Base-by-base conservation (phyloP, 2,113 vertebrate genomes). In the Carollia perspicillata region DNA sequence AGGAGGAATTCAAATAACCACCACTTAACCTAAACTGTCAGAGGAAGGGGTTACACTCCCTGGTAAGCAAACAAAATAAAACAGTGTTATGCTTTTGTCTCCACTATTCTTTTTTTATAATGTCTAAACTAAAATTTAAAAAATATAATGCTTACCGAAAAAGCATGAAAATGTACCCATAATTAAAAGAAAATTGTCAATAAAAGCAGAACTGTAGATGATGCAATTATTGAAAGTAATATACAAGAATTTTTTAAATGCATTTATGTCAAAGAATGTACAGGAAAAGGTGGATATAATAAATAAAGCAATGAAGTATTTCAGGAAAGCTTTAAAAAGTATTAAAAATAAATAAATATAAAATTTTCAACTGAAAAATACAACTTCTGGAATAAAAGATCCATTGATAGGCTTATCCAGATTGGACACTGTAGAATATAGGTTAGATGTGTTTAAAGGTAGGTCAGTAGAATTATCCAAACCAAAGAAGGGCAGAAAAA, bases 121-220 rank as follows among this genome's bases (percentile, higher is more conserved):
- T 28, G 6, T 65, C 58, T 66, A 4, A 17, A 79, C 90, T 78
- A 55, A 86, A 78, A 60, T 17, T 58, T 53, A 51, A n/a, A 17
- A 53, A 84, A 22, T 78, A 71, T 37, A 88, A 93, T n/a, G 2
- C 30, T 93, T 90, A 1, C 11, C 33, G 78, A 87, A 35, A 65
- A 72, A 20, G 33, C 35, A 44, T 40, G 47, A 88, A 51, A 90
- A 68, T 35, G 3, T 75, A 79, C 68, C 17, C 8, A 58, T 51
- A 68, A 79, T 89, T 75, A 78, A 93, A 92, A 90, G 51, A 83
- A 91, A 93, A 30, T 51, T 85, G 42, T 69, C 37, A 93, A 63
- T 89, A 93, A 89, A 95, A 93, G 49, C n/a, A 68, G 71, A 91
- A 75, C 26, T 35, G 55, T 14, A 84, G 49, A 84, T 90, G 18